Conservation (phyloP, 1,140 invertebrate species). For the Drosophila equinoxialis region DNA sequence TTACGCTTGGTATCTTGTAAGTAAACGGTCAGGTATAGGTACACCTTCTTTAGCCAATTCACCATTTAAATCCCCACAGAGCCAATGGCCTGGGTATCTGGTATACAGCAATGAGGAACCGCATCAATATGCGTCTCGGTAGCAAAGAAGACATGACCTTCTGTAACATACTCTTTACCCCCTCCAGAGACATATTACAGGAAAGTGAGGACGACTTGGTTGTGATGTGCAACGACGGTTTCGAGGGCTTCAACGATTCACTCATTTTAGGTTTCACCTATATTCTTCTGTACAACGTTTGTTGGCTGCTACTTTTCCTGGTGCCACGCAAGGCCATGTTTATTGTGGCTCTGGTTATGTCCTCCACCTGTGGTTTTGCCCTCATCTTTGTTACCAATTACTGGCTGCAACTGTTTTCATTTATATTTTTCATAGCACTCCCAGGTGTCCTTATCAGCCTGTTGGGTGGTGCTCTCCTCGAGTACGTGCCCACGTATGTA, state of each 20-base stretch:
- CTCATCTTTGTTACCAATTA: slow-evolving; percentile 33
- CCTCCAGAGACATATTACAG: slow-evolving; percentile 5
- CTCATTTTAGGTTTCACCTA: slow-evolving; percentile 48
- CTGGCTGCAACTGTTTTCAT: slow-evolving; percentile 43
- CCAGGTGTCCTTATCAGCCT: slow-evolving; percentile 51
- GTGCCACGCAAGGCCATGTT: slow-evolving; percentile 48
- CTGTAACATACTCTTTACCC: slow-evolving; percentile 48
- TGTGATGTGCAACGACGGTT: slow-evolving; percentile 51
- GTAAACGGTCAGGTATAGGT: slow-evolving; percentile 1
- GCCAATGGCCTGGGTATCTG: slow-evolving; percentile 57
- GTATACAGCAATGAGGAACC: slow-evolving; percentile 61
- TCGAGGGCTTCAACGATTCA: slow-evolving; percentile 53
- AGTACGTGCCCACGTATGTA: slow-evolving; percentile 53
- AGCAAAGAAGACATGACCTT: slow-evolving; percentile 39
- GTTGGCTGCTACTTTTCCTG: slow-evolving; percentile 48
- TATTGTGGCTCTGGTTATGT: slow-evolving; percentile 34
- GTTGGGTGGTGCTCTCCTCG: slow-evolving; percentile 53
- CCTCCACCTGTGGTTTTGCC: slow-evolving; percentile 42
- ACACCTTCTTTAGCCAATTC: background rate
- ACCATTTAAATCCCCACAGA: slow-evolving; percentile 15
- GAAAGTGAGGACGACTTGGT: slow-evolving; percentile 43
- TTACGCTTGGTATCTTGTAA: slow-evolving; percentile 56
- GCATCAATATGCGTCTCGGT: slow-evolving; percentile 51
- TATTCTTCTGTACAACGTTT: slow-evolving; percentile 53
- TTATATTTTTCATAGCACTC: slow-evolving; percentile 44